These are phyloP conservation scores for Platyrinchus mystaceus DNA, from an alignment of 2,797 vertebrate genomes.

Conservation along the genomic window DNA sequence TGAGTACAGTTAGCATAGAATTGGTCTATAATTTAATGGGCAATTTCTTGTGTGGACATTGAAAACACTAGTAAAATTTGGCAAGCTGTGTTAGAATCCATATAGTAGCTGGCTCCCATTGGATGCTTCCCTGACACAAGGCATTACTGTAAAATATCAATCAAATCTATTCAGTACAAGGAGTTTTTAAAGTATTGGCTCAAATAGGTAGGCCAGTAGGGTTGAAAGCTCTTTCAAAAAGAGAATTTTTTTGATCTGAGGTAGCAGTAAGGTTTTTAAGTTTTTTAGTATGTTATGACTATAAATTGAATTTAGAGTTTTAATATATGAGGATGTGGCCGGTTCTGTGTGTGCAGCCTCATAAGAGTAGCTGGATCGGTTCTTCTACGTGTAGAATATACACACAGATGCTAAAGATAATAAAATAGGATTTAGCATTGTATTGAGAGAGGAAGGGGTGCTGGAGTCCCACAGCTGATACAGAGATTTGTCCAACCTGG, in stretches of 20 bases:
- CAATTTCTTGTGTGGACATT: conserved; percentile 30
- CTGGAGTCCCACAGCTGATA: neutral
- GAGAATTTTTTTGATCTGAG: neutral
- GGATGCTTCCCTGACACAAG: neutral
- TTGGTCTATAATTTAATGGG: conserved; percentile 31
- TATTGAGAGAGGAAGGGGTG: neutral
- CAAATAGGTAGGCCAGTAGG: neutral
- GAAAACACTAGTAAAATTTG: neutral
- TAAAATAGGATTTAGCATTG: neutral
- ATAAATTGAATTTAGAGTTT: accelerated
- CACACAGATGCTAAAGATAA: neutral
- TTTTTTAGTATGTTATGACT: neutral
- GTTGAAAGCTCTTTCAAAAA: neutral
- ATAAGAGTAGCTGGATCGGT: neutral
- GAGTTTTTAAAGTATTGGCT: neutral
- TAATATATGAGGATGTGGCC: neutral
- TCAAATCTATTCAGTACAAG: neutral
- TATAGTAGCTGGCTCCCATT: neutral
- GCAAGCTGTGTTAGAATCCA: neutral
- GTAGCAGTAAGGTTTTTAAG: neutral
- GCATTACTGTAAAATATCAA: neutral
- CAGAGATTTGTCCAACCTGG: neutral
- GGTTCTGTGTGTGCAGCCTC: neutral
- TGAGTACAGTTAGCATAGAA: conserved; percentile 45
- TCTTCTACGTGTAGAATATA: neutral